Percentiles rank a stretch among this genome's conserved stretches.
phyloP scores from a whole-genome alignment of 2,888 invertebrate species.

The Cheilosia grossa region DNA sequence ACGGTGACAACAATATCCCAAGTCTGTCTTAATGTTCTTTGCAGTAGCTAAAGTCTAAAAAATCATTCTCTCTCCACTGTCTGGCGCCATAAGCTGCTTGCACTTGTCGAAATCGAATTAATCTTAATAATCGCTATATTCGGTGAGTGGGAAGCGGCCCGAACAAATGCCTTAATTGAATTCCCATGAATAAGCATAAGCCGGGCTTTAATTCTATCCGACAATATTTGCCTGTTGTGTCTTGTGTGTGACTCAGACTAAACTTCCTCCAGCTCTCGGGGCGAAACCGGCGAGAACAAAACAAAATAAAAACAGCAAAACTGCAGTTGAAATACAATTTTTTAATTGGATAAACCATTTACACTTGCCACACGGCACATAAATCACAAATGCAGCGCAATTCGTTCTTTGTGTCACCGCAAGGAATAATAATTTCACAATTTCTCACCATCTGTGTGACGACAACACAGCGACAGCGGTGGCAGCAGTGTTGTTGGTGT shows the following conservation, averaged over 20 bases:
- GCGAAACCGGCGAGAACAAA: constrained; percentile 7
- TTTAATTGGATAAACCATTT: constrained; percentile 75
- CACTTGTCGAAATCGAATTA: constrained; percentile 73
- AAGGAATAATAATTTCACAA: constrained; percentile 74
- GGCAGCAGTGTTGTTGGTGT: not conserved
- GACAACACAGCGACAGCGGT: constrained; percentile 22
- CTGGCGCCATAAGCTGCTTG: constrained; percentile 64
- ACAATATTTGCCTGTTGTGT: constrained; percentile 45
- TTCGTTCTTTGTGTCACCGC: constrained; percentile 74
- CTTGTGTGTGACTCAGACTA: constrained; percentile 44
- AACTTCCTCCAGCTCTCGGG: constrained; percentile 6
- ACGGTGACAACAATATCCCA: no score
- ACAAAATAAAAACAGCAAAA: not conserved
- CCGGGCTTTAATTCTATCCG: constrained; percentile 19
- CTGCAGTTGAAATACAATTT: constrained; percentile 50
- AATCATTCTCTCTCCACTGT: constrained; percentile 11
- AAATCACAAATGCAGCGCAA: constrained; percentile 74
- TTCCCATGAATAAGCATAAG: constrained; percentile 64
- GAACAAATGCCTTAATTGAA: constrained; percentile 71
- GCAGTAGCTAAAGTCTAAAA: not conserved
- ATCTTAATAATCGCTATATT: constrained; percentile 67
- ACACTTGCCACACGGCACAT: constrained; percentile 73
- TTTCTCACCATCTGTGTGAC: constrained; percentile 73
- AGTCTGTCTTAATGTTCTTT: not conserved
- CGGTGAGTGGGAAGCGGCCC: constrained; percentile 55